These are phyloP conservation scores for Megaustenia siamemsis DNA, from an alignment of 2,888 invertebrate species.

Conservation along the genomic window DNA sequence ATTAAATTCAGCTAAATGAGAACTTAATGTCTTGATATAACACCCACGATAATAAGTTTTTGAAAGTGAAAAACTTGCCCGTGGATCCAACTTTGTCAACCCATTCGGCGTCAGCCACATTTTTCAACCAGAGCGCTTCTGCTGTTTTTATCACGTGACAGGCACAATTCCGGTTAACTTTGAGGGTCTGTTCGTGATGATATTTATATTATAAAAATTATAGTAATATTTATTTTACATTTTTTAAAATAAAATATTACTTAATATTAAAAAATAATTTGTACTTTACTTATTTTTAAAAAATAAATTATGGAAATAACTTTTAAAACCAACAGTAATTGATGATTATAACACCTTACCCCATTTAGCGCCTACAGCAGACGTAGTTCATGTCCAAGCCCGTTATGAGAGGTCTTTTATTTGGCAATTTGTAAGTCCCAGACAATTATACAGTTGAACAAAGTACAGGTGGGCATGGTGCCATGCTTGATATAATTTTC, in stretches of 20 bases:
- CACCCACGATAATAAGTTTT: neutral
- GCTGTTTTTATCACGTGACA: constrained; percentile 46
- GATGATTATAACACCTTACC: neutral
- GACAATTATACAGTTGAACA: neutral
- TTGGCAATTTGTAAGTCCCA: neutral
- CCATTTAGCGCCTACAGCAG: neutral
- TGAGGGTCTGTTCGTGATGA: constrained; percentile 21
- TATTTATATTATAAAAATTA: neutral
- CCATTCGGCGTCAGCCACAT: constrained; percentile 25
- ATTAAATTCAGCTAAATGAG: neutral
- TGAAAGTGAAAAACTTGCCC: neutral
- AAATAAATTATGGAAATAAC: neutral
- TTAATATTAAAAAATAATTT: neutral
- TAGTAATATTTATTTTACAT: neutral
- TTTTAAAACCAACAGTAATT: neutral
- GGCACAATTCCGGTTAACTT: neutral
- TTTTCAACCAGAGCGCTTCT: constrained; percentile 41
- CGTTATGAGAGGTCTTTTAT: neutral
- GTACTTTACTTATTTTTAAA: neutral
- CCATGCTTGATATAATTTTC: too few species aligned
- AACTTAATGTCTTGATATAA: neutral
- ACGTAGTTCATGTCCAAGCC: neutral
- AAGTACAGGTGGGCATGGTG: too few species aligned
- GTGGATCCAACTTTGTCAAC: neutral
- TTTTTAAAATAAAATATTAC: neutral